These are phyloP conservation scores for Brachionus manjavacas DNA, from an alignment of 1,140 invertebrate genomes.

Conservation along the genomic window DNA sequence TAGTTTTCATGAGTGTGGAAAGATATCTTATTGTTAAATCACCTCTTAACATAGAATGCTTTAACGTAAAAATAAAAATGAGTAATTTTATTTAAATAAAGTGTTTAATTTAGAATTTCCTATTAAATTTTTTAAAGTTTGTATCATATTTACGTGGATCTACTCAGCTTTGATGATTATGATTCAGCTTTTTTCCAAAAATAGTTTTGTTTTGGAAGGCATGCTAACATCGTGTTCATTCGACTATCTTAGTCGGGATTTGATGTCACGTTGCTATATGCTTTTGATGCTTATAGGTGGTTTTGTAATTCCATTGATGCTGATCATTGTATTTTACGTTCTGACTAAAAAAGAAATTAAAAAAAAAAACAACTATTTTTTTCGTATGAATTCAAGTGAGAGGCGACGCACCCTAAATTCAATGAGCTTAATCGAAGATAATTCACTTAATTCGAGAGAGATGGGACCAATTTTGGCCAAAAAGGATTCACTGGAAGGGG, in stretches of 20 bases:
- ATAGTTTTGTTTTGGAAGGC: conserved; percentile 41
- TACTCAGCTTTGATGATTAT: background rate
- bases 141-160: conserved; percentile 13
- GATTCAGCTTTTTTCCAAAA: background rate
- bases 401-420: background rate
- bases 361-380: conserved; percentile 20
- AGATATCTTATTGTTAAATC: background rate
- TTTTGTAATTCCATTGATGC: background rate
- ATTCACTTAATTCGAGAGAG: background rate
- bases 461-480: background rate
- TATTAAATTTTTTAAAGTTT: background rate
- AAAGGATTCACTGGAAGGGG: background rate
- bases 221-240: conserved; percentile 34
- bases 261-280: background rate
- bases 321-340: conserved; percentile 2
- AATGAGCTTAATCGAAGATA: background rate
- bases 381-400: conserved; percentile 17
- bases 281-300: conserved; percentile 14
- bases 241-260: conserved; percentile 18
- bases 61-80: background rate
- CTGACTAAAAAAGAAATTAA: conserved; percentile 8
- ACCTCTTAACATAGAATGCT: background rate
- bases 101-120: no score
- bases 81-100: background rate
- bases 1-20: conserved; percentile 1